Conservation (phyloP, 1,140 invertebrate genomes). For the Augochlora pura region DNA sequence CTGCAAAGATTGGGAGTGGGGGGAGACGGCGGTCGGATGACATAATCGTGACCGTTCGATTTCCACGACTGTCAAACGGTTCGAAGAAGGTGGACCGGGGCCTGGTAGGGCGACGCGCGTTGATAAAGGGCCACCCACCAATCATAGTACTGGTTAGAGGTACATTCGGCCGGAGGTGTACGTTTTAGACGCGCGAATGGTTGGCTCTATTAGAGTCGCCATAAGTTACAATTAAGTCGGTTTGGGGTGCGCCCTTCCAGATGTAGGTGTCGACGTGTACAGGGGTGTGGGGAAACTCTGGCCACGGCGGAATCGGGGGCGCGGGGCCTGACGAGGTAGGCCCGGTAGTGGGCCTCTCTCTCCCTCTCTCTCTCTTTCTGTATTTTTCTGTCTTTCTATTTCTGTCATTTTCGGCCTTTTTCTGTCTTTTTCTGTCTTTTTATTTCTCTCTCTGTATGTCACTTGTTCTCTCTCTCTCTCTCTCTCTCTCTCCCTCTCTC, state of each 20-base stretch:
- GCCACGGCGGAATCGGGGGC: slow-evolving; percentile 33
- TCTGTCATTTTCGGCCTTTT: too few relatives aligned
- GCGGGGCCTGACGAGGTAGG: slow-evolving; percentile 12
- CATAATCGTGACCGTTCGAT: not conserved
- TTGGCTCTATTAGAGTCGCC: slow-evolving; percentile 70
- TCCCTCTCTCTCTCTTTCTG: too few relatives aligned
- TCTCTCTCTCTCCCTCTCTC: too few relatives aligned
- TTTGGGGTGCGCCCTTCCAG: slow-evolving; percentile 63
- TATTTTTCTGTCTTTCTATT: too few relatives aligned
- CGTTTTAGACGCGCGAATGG: slow-evolving; percentile 52
- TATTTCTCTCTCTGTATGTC: too few relatives aligned
- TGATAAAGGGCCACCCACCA: slow-evolving; percentile 36
- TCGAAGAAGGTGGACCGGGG: not conserved
- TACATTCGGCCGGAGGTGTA: slow-evolving; percentile 44
- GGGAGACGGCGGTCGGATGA: too few relatives aligned
- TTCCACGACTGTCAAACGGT: not conserved
- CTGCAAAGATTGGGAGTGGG: too few relatives aligned
- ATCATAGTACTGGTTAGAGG: slow-evolving; percentile 30
- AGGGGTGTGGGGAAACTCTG: slow-evolving; percentile 41
- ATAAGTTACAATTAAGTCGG: slow-evolving; percentile 78
- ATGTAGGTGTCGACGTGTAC: slow-evolving; percentile 58
- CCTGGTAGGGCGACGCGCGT: not conserved
- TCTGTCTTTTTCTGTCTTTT: too few relatives aligned
- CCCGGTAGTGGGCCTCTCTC: not conserved
- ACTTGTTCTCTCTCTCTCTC: too few relatives aligned